phyloP scores from a whole-genome alignment of 2,113 vertebrate species.

The Albula goreensis region DNA sequence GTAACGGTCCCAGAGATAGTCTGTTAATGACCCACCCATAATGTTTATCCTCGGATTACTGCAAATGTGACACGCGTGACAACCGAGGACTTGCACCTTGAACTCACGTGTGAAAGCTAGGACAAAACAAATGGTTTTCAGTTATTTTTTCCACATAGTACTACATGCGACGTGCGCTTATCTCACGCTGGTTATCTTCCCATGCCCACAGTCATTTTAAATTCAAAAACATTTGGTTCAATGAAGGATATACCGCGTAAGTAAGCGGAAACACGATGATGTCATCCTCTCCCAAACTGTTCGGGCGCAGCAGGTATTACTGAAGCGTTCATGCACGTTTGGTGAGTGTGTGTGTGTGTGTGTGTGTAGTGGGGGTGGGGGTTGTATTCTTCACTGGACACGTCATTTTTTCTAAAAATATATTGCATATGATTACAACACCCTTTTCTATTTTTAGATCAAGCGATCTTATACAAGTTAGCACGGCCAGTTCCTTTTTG shows the following conservation, averaged over 20 bases:
- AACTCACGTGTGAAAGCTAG: not conserved
- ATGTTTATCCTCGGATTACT: not conserved
- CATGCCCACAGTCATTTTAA: not conserved
- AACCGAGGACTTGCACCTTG: not conserved
- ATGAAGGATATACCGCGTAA: not conserved
- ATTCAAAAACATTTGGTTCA: not conserved
- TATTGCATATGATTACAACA: slow-evolving; percentile 22
- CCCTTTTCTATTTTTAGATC: slow-evolving; percentile 27
- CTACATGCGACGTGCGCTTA: not conserved
- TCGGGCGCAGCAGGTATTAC: not conserved
- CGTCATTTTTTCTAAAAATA: slow-evolving; percentile 36
- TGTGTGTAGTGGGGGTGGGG: not conserved
- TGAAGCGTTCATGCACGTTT: not conserved
- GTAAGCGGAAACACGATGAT: not conserved
- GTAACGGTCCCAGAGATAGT: not conserved
- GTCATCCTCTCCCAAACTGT: slow-evolving; percentile 5
- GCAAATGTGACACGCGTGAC: not conserved
- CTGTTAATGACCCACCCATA: not conserved
- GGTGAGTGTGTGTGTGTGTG: slow-evolving; percentile 11
- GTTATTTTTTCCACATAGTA: not conserved
- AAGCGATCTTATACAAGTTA: slow-evolving; percentile 6
- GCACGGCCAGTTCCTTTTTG: slow-evolving; percentile 10
- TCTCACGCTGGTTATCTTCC: not conserved
- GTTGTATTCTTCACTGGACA: not conserved
- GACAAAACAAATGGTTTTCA: not conserved